These are phyloP conservation scores for Tipula unca DNA, from an alignment of 2,888 invertebrate genomes.

Conservation along the genomic window DNA sequence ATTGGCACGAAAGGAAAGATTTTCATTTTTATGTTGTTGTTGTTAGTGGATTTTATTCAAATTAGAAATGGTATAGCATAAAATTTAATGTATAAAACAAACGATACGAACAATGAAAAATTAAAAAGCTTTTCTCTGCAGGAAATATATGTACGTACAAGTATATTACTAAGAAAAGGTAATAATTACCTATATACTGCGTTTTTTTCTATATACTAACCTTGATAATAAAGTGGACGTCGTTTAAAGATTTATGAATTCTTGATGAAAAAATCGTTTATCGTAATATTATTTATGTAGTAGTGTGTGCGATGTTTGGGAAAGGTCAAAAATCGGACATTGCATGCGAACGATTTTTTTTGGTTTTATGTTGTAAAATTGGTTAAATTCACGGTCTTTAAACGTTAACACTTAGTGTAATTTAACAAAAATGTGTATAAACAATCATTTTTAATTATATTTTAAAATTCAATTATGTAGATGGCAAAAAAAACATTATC, in stretches of 20 bases:
- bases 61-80: background rate
- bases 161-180: background rate
- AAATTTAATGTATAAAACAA: background rate
- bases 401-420: no score
- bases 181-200: background rate
- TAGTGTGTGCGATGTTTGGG: background rate
- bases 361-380: background rate
- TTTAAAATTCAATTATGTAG: background rate
- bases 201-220: background rate
- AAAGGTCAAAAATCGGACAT: background rate
- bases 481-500: background rate
- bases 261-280: background rate
- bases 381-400: no score
- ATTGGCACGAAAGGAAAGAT: background rate
- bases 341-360: background rate
- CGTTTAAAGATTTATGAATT: background rate
- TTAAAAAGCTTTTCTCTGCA: background rate
- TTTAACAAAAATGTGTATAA: no score
- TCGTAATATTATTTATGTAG: background rate
- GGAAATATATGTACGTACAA: background rate
- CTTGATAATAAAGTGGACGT: background rate
- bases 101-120: background rate
- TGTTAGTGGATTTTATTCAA: background rate
- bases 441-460: background rate
- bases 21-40: background rate